Evolutionary conservation across 2,113 vertebrate genomes (phyloP), one percentile per base, ranked within the genome.

Genomic region (Vombatus ursinus): DNA sequence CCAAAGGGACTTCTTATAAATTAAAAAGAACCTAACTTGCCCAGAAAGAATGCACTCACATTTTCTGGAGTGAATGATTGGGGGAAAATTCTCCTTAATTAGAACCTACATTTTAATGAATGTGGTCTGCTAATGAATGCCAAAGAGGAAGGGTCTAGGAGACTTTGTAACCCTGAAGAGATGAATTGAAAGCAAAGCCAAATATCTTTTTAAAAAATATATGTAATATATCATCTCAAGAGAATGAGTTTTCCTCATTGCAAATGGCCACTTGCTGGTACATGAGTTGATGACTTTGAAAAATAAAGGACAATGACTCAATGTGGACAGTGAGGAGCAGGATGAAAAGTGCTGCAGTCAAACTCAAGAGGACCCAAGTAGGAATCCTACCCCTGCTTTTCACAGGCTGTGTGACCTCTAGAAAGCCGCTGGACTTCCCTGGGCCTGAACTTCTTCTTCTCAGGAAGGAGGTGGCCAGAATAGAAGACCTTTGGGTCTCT

Each of bases 161-260:
- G 95, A 96, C 53, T 97, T 96, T 98, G 91, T 95, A 97, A 97
- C 96, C 96, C 96, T 98, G 97, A 97, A 95, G 98, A 97, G 97
- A 96, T 96, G 97, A 96, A 98, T 98, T 98, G 96, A 98, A 98
- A 98, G 97, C 98, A 98, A 98, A 98, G 96, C 97, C 97, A 98
- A 98, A 93, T 95, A 97, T 98, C 95, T 97, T 98, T 97, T 37
- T 53, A 94, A 98, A 98, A 98, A 57, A 28, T 57, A 57, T 57
- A 57, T 54, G 28, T 3, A 37, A 77, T 19, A 77, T 97, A 97
- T 96, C 95, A 97, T 98, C 97, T 97, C 92, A 97, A 95, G 97
- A 96, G 95, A 96, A 98, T 95, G 94, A 91, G 95, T 96, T 98
- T 97, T 94, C 92, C 90, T 94, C 93, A 95, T 97, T 97, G 90